Percentiles rank a stretch among this genome's conserved stretches.
These are phyloP conservation scores for Actinostola sp. DNA, from an alignment of 92 coral and sea anemone genomes.

Conservation along the genomic window DNA sequence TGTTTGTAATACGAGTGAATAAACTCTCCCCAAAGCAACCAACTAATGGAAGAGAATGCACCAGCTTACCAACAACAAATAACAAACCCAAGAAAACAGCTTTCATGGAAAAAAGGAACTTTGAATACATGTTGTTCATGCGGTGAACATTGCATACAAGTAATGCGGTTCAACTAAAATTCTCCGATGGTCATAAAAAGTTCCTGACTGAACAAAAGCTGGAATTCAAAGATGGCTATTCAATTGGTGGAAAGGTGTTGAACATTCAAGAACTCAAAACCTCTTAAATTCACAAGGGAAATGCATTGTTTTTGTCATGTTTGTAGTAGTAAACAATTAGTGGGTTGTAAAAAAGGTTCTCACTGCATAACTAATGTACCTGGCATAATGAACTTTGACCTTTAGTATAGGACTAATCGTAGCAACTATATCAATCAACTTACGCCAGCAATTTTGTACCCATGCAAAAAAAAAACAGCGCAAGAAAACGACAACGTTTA, in stretches of 20 bases:
- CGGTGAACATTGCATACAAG: neutral
- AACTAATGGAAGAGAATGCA: neutral
- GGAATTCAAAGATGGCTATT: neutral
- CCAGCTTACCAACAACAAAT: neutral
- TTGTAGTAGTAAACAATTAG: neutral
- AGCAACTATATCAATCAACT: too few relatives aligned
- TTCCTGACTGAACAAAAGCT: neutral
- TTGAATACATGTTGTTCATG: neutral
- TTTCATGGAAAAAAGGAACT: constrained; percentile 1
- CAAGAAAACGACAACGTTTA: too few relatives aligned
- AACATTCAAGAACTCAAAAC: constrained; percentile 2
- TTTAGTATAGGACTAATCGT: too few relatives aligned
- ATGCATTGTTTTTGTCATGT: too few relatives aligned
- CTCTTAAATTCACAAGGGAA: constrained; percentile 5
- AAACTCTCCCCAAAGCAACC: constrained; percentile 5
- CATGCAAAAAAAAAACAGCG: too few relatives aligned
- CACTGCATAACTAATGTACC: too few relatives aligned
- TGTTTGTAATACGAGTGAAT: neutral
- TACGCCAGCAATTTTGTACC: too few relatives aligned
- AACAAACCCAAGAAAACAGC: neutral
- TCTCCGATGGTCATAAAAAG: neutral
- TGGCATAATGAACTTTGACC: too few relatives aligned
- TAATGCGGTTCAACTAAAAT: neutral
- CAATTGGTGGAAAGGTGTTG: constrained; percentile 26
- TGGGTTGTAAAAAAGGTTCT: too few relatives aligned